Evolutionary conservation across 2,113 vertebrate species (phyloP).

Genomic region (Grus americana): DNA sequence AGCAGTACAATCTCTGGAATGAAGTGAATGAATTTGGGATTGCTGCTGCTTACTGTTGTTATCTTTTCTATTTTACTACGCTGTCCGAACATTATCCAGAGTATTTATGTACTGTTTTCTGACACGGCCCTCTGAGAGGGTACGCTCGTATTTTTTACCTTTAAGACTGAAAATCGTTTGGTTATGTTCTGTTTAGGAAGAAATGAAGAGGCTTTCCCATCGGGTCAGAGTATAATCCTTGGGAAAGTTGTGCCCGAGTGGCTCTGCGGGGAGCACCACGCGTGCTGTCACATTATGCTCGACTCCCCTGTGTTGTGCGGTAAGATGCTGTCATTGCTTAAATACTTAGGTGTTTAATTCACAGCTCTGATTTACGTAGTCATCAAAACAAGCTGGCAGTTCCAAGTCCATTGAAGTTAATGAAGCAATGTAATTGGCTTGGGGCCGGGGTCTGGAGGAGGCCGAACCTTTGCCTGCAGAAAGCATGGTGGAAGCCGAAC

Average conservation of each 20-base stretch:
- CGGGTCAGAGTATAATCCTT: not conserved
- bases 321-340: not conserved
- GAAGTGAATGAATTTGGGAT: not conserved
- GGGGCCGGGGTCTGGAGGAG: not conserved
- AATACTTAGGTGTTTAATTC: not conserved
- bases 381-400: not conserved
- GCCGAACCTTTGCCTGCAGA: not conserved
- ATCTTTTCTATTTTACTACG: not conserved
- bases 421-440: not conserved
- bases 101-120: not conserved
- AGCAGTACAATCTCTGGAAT: not conserved
- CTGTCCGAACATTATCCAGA: not conserved
- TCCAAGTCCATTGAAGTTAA: not conserved
- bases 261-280: not conserved
- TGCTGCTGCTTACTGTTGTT: not conserved
- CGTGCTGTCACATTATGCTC: accelerated
- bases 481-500: not conserved
- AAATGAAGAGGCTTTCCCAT: not conserved
- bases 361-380: not conserved
- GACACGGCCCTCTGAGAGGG: not conserved
- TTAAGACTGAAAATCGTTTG: not conserved
- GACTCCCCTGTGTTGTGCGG: accelerated
- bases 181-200: not conserved
- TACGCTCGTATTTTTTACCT: not conserved
- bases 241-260: not conserved